A percentile compares a stretch with the other conserved stretches of the same genome.
phyloP scores from a whole-genome alignment of 2,797 vertebrate species.

The Rousettus madagascariensis region DNA sequence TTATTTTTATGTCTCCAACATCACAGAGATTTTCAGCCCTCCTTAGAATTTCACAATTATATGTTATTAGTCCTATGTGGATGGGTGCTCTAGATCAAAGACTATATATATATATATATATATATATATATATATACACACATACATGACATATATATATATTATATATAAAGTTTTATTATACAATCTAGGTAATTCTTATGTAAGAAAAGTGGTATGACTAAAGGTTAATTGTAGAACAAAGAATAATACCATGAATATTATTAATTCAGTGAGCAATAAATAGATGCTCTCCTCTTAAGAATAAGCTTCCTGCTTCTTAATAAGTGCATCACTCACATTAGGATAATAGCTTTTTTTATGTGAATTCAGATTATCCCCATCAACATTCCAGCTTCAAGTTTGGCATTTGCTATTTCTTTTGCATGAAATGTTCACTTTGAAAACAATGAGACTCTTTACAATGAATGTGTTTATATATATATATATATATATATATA shows the following conservation, averaged over 20 bases:
- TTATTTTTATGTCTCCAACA: constrained; percentile 66
- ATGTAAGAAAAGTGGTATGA: constrained; percentile 66
- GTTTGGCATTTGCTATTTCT: neutral
- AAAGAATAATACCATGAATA: neutral
- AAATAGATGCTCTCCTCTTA: constrained; percentile 47
- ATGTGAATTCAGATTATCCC: constrained; percentile 16
- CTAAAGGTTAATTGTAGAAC: constrained; percentile 71
- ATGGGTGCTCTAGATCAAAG: constrained; percentile 63
- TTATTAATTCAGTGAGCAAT: constrained; percentile 43
- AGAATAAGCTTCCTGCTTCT: constrained; percentile 63
- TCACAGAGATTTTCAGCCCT: constrained; percentile 61
- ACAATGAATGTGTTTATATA: neutral
- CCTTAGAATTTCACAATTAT: constrained; percentile 52
- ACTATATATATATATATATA: neutral
- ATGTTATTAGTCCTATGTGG: constrained; percentile 8
- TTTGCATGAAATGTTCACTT: constrained; percentile 28
- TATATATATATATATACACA: neutral
- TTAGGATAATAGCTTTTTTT: constrained; percentile 35
- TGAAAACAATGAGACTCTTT: constrained; percentile 46
- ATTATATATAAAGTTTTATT: constrained; percentile 51
- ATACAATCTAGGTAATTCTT: constrained; percentile 43
- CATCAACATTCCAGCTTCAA: neutral
- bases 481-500: neutral
- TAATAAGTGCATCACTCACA: constrained; percentile 45
- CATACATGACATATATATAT: neutral